Percentiles rank a stretch among this genome's conserved stretches.
These are phyloP conservation scores for Drosophila willistoni DNA, from an alignment of 1,140 invertebrate species.

Conservation along the genomic window DNA sequence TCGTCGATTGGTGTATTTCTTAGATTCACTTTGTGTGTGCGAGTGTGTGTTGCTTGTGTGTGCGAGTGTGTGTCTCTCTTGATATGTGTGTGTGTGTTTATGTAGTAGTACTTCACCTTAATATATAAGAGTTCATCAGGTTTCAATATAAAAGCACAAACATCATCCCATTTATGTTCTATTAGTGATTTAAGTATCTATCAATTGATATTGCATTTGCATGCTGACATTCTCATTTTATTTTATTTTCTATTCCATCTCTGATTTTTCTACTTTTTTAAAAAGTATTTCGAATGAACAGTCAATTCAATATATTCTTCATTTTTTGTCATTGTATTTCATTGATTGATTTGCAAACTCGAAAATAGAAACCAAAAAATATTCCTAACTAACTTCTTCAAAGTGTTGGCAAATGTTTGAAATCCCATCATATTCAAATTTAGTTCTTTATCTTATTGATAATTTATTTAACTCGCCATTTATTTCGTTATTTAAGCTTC, in stretches of 20 bases:
- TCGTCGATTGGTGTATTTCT: slow-evolving; percentile 83
- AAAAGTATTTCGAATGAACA: too few species aligned
- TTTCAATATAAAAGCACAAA: neutral
- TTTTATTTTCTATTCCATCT: neutral
- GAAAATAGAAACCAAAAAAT: too few species aligned
- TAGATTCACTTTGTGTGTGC: slow-evolving; percentile 65
- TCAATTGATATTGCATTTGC: slow-evolving; percentile 23
- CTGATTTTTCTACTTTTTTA: too few species aligned
- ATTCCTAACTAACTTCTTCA: too few species aligned
- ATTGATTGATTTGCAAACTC: too few species aligned
- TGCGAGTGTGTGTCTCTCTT: slow-evolving; percentile 24
- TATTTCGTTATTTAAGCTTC: neutral
- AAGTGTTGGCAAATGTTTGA: too few species aligned
- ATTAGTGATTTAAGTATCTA: neutral
- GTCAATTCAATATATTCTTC: too few species aligned
- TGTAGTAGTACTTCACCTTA: slow-evolving; percentile 16
- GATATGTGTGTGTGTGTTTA: slow-evolving; percentile 15
- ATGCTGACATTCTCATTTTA: slow-evolving; percentile 8
- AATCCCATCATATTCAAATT: too few species aligned
- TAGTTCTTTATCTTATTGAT: too few species aligned
- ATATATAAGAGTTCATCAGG: neutral
- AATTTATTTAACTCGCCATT: neutral
- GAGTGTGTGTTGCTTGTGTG: slow-evolving; percentile 27
- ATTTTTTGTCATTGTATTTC: too few species aligned
- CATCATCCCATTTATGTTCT: neutral